A percentile compares a stretch with the other conserved stretches of the same genome.
Evolutionary conservation across 2,797 vertebrate species (phyloP).

Genomic region (Paguma larvata): DNA sequence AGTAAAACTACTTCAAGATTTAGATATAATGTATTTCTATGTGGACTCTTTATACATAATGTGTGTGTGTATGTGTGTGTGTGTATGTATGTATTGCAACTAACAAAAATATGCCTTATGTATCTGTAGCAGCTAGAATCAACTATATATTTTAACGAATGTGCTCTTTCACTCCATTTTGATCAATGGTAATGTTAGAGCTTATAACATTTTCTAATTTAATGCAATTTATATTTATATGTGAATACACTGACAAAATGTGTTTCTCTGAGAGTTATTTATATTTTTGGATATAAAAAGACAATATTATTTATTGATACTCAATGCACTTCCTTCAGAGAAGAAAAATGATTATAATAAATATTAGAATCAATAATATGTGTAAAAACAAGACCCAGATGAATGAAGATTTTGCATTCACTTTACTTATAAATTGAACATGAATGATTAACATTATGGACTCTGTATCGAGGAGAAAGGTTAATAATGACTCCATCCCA

Average conservation of each 20-base stretch:
- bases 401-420: background rate
- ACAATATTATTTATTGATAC: background rate
- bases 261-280: background rate
- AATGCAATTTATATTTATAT: background rate
- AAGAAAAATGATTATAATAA: background rate
- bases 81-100: too few relatives aligned
- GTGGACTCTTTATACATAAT: too few relatives aligned
- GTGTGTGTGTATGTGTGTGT: background rate
- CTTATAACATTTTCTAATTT: background rate
- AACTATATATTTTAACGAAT: background rate
- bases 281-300: background rate
- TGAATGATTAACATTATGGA: background rate
- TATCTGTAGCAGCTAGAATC: background rate
- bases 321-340: background rate
- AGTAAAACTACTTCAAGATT: background rate
- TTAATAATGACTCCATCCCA: background rate
- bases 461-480: background rate
- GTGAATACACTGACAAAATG: background rate
- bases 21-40: background rate
- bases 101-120: background rate
- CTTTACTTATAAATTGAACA: background rate
- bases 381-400: background rate
- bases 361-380: background rate
- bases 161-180: background rate
- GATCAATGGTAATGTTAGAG: background rate